Percentiles rank a stretch among this genome's conserved stretches.
Evolutionary conservation across 1,140 invertebrate genomes (phyloP).

Genomic region (Neodiprion virginianus): DNA sequence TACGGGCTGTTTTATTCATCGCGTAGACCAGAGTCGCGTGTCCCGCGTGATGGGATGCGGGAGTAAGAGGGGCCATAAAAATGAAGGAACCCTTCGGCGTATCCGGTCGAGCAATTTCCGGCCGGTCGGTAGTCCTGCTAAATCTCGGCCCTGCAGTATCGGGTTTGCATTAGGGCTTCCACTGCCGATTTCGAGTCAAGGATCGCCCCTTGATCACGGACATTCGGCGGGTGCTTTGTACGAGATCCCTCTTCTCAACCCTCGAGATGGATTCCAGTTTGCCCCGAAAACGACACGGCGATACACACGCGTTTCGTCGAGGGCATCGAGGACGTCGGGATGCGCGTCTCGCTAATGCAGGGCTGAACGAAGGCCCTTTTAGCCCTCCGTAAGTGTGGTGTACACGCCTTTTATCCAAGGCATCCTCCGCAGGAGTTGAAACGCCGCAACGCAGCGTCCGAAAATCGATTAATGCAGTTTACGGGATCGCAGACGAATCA

Average conservation of each 20-base stretch:
- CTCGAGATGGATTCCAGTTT: slow-evolving; percentile 1
- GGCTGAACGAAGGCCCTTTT: not conserved
- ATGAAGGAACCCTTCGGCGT: not conserved
- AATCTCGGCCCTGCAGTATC: not conserved
- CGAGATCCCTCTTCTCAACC: not conserved
- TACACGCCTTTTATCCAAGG: not conserved
- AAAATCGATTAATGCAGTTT: too few species aligned
- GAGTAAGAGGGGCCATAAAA: too few species aligned
- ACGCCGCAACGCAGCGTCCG: too few species aligned
- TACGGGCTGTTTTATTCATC: too few species aligned
- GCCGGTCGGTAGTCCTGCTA: not conserved
- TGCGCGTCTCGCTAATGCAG: not conserved
- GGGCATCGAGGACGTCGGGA: too few species aligned
- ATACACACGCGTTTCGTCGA: too few species aligned
- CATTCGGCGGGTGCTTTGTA: too few species aligned
- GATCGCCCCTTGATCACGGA: too few species aligned
- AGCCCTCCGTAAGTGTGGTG: not conserved
- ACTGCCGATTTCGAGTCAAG: not conserved
- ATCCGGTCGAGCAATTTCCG: not conserved
- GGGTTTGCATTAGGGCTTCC: not conserved
- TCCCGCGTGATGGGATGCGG: too few species aligned
- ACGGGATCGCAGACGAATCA: too few species aligned
- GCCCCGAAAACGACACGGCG: not conserved
- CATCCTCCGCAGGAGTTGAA: too few species aligned
- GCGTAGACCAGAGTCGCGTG: too few species aligned